Base-by-base conservation (phyloP, 2,797 vertebrate genomes). In the Miichthys miiuy region DNA sequence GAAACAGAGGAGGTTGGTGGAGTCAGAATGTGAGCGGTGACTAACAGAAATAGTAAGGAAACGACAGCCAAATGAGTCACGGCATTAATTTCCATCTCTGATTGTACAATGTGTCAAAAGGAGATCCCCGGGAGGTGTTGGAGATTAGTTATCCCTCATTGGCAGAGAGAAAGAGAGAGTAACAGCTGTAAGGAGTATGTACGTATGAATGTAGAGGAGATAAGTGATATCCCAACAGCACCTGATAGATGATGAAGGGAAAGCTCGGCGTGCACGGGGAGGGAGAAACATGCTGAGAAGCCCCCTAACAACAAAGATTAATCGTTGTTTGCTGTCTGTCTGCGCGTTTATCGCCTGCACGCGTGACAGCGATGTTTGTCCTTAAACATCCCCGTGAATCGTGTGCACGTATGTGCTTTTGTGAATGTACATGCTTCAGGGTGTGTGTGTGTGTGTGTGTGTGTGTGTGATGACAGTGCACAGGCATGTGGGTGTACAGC, bases 401-500 rank as follows among this genome's bases (percentile, higher is more conserved):
- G 17, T 52, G 20, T 61, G 27, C 2, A 52, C 27, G 23, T 68
- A 7, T 42, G 41, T 58, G 63, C 56, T 77, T 82, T 58, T 72
- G 68, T 80, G 71, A 66, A 50, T 71, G 48, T 62, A 18, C 13
- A 72, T 60, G 69, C 41, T 51, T n/a, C 41, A 62, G 63, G 16
- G 72, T 64, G 68, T 6, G 52, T 62, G 72, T 65, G 65, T 56
- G 34, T 14, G 44, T 68, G 67, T 34, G n/a, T 70, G 64, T 58
- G 68, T 62, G 65, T 61, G 68, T 57, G 68, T 71, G 77, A 80
- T 84, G 84, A 87, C 77, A 75, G 65, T 79, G 75, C 67, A 76
- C 44, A 21, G 76, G 65, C 65, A 68, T 75, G 88, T 82, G 79
- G 67, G 86, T 54, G 81, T 74, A 80, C 90, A 91, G 89, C 87